These are phyloP conservation scores for Cyphomyrmex costatus DNA, from an alignment of 1,140 invertebrate species.

Conservation along the genomic window DNA sequence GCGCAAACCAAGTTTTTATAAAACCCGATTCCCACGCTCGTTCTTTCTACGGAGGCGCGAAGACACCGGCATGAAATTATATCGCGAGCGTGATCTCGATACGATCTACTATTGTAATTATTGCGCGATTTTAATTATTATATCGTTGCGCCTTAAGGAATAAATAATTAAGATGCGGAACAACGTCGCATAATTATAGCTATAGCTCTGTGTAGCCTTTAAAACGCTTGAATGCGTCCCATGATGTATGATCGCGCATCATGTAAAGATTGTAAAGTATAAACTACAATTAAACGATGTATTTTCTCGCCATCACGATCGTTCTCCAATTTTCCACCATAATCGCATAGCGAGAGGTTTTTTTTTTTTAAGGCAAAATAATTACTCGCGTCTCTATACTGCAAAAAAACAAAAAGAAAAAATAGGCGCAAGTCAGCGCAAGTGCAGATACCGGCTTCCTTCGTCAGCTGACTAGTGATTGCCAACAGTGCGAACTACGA, in stretches of 20 bases:
- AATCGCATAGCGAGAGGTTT: no score
- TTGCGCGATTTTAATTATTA: constrained; percentile 52
- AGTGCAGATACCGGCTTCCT: no score
- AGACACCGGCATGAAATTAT: constrained; percentile 12
- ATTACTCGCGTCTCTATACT: no score
- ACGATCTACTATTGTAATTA: constrained; percentile 52
- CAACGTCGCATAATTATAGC: constrained; percentile 4
- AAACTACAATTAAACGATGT: no score
- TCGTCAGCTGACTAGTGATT: no score
- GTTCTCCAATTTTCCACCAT: neutral
- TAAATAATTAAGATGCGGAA: constrained; percentile 32
- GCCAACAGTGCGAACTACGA: no score
- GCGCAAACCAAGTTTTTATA: constrained; percentile 24
- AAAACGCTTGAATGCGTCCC: neutral
- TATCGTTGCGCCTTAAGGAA: neutral
- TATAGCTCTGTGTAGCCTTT: no score
- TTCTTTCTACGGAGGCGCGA: constrained; percentile 23
- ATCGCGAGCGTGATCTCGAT: constrained; percentile 48
- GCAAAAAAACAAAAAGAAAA: no score
- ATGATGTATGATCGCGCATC: neutral
- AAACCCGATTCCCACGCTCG: constrained; percentile 38
- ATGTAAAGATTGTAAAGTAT: no score
- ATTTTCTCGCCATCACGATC: neutral
- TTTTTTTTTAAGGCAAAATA: no score
- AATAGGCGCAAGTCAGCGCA: no score